Base-by-base conservation (phyloP, 2,888 invertebrate species). In the Nezara viridula region DNA sequence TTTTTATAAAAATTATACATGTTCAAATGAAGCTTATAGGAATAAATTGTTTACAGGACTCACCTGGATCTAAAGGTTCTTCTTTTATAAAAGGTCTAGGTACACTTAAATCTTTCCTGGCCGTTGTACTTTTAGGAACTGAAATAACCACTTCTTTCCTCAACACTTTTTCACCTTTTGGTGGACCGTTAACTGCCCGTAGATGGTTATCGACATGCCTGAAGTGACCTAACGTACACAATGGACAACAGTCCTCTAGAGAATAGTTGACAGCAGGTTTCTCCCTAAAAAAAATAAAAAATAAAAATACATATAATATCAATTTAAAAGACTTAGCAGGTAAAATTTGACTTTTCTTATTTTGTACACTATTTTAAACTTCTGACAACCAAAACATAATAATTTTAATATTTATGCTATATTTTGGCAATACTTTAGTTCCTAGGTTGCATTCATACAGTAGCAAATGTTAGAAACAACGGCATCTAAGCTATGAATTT, bases 101-200 rank as follows among this genome's bases (percentile, higher is more conserved):
- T n/a, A 86, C 27, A 66, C 19, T 88, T 27, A 73, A 16, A 7
- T 86, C 89, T 81, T 85, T 89, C n/a, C 73, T 89, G 16, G 44
- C 50, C 55, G 44, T 86, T 21, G 89, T 37, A 60, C 40, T 60
- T 60, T 66, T 85, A n/a, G 89, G 89, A 16, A 89, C 89, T 40
- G 89, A 89, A 52, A 89, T 89, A 37, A 89, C 89, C 24, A 89
- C 89, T 24, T 89, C 89, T 52, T 89, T 89, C 66, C 81, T 89
- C n/a, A 60, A 32, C 6, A 81, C 50, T 44, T 89, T 85, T 55
- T 89, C 85, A 10, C 86, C 32, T 77, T 77, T 88, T n/a, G 27
- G 40, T 47, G 55, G 37, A 32, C 50, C 89, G 52, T 88, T 85
- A 27, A 81, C 40, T 40, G 55, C 21, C 44, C 50, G 27, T n/a